Base-by-base conservation (phyloP, 2,113 vertebrate species). In the Phrynocephalus versicolor region DNA sequence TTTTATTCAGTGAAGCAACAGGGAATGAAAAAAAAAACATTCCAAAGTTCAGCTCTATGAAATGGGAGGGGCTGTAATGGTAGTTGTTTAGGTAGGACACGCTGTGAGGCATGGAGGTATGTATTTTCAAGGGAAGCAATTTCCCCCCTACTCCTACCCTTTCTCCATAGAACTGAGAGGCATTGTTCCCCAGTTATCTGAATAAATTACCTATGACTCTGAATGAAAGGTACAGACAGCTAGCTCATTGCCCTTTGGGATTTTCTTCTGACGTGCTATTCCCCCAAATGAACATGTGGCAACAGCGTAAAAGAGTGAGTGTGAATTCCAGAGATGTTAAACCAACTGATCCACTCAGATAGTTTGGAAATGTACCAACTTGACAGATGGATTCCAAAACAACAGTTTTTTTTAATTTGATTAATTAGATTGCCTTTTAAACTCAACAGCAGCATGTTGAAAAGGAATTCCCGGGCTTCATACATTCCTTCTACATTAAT, bases 271-370 rank as follows among this genome's bases (percentile, higher is more conserved):
- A 74, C 8, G 2, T 41, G 41, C 6, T 90, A 85, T 6, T 1
- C 33, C 57, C 88, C 25, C 3, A 83, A 86, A 90, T 30, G 15
- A 89, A 88, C 75, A 60, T 81, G 70, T 82, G 87, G 86, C 3
- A 12, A 88, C 45, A 87, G 21, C 30, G 82, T 74, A 81, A 89
- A 89, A 88, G 79, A 85, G 41, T 86, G 55, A 84, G 39, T 82
- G 87, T 82, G 69, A 90, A 91, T 90, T 91, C 87, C 51, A 82
- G 78, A 86, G 15, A 79, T 71, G 64, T 85, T 88, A 91, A 90
- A 82, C 39, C 58, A 83, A 79, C 58, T 37, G 79, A 86, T 77
- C 25, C 9, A 57, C 45, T 90, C 81, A 79, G 9, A n/a, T 75
- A 77, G 25, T 83, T 84, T 92, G 87, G 79, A 90, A 88, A 71